Base-by-base conservation (phyloP, 2,888 invertebrate genomes). In the Heliconius aoede region DNA sequence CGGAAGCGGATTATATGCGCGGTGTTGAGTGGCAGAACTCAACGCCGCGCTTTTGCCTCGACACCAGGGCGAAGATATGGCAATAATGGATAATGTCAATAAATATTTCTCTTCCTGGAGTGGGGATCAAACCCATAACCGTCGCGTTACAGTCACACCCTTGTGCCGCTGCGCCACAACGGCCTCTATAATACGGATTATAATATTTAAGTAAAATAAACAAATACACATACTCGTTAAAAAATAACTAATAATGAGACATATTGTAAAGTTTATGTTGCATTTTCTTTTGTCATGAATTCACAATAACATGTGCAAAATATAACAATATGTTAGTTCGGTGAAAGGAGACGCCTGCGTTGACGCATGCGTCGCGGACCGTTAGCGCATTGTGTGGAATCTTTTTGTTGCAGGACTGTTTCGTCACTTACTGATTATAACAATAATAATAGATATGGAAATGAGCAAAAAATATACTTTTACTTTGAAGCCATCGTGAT, bases 291-390 rank as follows among this genome's bases (percentile, higher is more conserved):
- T 72, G 61, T 61, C 26, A 72, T 36, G 36, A 61, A 40, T 36
- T 60, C 60, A 28, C 26, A 26, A 28, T 72, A 60, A 72, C 30
- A 60, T 64, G 30, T 24, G 67, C 67, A 46, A 64, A 74, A 74
- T 74, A 65, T 58, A 74, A 73, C 55, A 73, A n/a, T n/a, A n/a
- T n/a, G 36, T 30, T 30, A 30, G 30, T 36, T 36, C 5, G 58
- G 67, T 67, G 65, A 67, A 67, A 74, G 74, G 67, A 26, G 58
- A 60, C 60, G 71, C 71, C 18, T 67, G 58, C 55, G 73, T 73
- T 73, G 62, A 64, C 73, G 73, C 73, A 73, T 73, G 24, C 46
- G 30, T 8, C 60, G 58, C 60, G 26, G 36, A 65, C 36, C 65
- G 65, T 40, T 72, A 73, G 55, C 9, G 51, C 64, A 51, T 58